Conservation (phyloP, 2,113 vertebrate genomes). For the Tetraodon nigroviridis region DNA sequence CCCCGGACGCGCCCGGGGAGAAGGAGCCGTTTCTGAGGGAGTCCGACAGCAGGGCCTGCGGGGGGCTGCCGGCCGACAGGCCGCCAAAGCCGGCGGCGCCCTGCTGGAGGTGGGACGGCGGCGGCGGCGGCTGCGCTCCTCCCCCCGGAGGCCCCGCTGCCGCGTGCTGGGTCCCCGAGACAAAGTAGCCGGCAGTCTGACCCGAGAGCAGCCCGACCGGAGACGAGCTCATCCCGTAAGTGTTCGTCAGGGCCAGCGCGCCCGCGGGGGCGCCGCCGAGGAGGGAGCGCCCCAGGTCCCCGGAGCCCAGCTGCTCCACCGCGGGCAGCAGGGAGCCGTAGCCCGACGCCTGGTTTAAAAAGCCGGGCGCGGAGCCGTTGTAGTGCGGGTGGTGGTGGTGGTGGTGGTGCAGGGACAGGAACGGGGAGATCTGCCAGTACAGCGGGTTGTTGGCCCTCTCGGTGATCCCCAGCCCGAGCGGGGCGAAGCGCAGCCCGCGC, state of each 20-base stretch:
- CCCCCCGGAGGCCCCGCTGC: constrained; percentile 17
- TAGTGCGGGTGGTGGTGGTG: constrained; percentile 75
- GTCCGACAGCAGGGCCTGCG: constrained; percentile 68
- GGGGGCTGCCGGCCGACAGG: constrained; percentile 43
- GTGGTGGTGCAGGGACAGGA: constrained; percentile 75
- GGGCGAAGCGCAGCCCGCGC: constrained; percentile 75
- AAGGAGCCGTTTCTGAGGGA: constrained; percentile 72
- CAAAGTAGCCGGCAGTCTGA: constrained; percentile 69
- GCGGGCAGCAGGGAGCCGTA: constrained; percentile 74
- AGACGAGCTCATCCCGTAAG: constrained; percentile 71
- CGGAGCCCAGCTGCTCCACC: constrained; percentile 70
- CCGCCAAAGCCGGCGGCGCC: constrained; percentile 48
- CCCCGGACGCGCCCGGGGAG: constrained; percentile 59
- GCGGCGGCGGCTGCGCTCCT: constrained; percentile 27
- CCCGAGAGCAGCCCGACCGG: constrained; percentile 73
- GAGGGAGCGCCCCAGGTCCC: constrained; percentile 69
- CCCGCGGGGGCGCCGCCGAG: constrained; percentile 57
- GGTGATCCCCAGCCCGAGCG: constrained; percentile 70
- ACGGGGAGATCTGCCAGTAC: constrained; percentile 79
- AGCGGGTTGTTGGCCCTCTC: constrained; percentile 72
- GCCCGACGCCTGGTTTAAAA: constrained; percentile 68
- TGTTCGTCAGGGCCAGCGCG: constrained; percentile 64
- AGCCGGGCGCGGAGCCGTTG: constrained; percentile 67
- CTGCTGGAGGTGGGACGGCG: constrained; percentile 62
- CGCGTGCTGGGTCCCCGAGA: constrained; percentile 68